Percentiles rank a stretch among this genome's conserved stretches.
Conservation (phyloP, 2,888 invertebrate genomes). For the Mesorhabditis sp. region DNA sequence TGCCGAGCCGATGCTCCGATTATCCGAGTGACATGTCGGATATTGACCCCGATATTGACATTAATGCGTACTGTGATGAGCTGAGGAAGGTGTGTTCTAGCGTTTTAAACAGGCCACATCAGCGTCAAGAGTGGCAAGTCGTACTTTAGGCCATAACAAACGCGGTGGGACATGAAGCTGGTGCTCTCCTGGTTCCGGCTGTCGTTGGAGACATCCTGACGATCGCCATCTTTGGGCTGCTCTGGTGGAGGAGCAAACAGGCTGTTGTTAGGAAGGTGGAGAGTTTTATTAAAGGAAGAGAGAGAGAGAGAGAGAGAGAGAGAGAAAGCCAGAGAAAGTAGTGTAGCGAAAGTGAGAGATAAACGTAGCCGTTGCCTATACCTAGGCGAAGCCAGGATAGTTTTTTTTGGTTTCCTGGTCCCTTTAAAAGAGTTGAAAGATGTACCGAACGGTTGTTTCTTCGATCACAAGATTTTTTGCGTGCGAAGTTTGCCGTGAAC, state of each 20-base stretch:
- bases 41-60: neutral
- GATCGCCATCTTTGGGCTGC: neutral
- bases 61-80: slow-evolving; percentile 1
- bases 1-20: slow-evolving; percentile 5
- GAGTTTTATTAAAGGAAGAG: too few relatives aligned
- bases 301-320: too few relatives aligned
- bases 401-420: too few relatives aligned
- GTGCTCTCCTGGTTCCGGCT: neutral
- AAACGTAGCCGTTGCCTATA: too few relatives aligned
- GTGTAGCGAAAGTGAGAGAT: too few relatives aligned
- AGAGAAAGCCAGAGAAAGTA: too few relatives aligned
- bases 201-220: neutral
- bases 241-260: neutral
- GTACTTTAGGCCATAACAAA: neutral
- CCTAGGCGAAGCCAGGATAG: too few relatives aligned
- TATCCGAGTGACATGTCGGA: neutral
- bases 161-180: neutral
- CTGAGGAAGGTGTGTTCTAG: neutral
- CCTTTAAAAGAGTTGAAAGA: too few relatives aligned
- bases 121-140: neutral
- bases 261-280: neutral
- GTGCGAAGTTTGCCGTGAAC: too few relatives aligned
- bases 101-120: neutral
- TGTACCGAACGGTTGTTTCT: too few relatives aligned
- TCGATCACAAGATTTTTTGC: too few relatives aligned